A percentile compares a stretch with the other conserved stretches of the same genome.
These are phyloP conservation scores for Lasiurus borealis DNA, from an alignment of 2,113 vertebrate genomes.

Conservation along the genomic window DNA sequence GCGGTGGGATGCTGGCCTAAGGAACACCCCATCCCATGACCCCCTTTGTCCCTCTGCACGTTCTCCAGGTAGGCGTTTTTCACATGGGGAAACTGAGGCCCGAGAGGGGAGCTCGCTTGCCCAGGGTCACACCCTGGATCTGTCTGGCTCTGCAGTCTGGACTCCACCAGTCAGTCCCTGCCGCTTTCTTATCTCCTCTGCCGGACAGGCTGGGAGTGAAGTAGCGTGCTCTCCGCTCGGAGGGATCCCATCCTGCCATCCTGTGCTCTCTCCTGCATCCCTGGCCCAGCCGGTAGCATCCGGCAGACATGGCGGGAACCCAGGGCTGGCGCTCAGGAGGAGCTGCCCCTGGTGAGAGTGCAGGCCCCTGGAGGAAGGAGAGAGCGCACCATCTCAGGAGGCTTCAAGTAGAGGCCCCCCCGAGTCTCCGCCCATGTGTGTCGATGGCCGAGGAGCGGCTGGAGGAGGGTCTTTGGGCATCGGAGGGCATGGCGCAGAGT, in stretches of 20 bases:
- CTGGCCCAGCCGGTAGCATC: background rate
- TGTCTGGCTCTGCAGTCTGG: background rate
- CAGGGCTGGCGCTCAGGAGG: background rate
- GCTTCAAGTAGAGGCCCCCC: background rate
- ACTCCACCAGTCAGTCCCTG: background rate
- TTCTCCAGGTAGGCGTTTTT: background rate
- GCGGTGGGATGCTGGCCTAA: background rate
- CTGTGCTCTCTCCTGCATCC: background rate
- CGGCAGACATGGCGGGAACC: background rate
- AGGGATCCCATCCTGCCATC: background rate
- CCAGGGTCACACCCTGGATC: background rate
- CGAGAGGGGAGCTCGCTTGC: background rate
- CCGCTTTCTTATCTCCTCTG: background rate
- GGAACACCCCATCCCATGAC: background rate
- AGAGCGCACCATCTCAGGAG: background rate
- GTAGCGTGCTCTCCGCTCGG: background rate
- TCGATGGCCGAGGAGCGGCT: background rate
- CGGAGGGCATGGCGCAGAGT: background rate
- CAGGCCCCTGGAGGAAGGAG: background rate
- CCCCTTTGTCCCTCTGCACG: background rate
- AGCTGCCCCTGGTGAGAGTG: background rate
- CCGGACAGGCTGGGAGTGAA: background rate
- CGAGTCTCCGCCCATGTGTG: background rate
- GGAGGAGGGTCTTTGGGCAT: background rate
- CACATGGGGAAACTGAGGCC: slow-evolving; percentile 7